Conservation (phyloP, 2,797 vertebrate genomes). For the Danio choprae region DNA sequence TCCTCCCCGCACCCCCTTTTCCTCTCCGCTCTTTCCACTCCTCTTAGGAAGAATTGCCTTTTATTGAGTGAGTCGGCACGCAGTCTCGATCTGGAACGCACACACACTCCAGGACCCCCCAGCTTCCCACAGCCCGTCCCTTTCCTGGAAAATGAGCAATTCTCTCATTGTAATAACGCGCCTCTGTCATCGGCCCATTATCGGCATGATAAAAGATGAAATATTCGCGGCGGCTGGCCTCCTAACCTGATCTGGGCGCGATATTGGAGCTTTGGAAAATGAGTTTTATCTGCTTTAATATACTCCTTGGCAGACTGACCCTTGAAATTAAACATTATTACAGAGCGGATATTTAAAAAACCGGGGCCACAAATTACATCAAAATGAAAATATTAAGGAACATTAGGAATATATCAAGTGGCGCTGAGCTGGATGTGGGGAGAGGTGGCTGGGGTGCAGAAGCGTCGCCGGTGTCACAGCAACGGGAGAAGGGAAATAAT, state of each 20-base stretch:
- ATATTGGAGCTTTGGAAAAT: conserved; percentile 99
- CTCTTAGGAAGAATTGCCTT: conserved; percentile 88
- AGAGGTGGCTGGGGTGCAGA: conserved; percentile 63
- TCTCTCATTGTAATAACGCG: conserved; percentile 99
- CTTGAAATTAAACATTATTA: conserved; percentile 99
- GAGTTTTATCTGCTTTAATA: conserved; percentile 99
- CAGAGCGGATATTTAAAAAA: conserved; percentile 99
- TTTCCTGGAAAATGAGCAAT: conserved; percentile 95
- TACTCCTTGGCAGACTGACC: conserved; percentile 99
- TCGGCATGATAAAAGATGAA: conserved; percentile 99
- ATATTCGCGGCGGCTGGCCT: conserved; percentile 99
- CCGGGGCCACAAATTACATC: conserved; percentile 99
- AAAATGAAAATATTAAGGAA: conserved; percentile 99
- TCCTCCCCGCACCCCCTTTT: conserved; percentile 66
- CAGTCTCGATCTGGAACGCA: conserved; percentile 76
- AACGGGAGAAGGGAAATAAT: conserved; percentile 88
- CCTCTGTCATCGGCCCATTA: conserved; percentile 99
- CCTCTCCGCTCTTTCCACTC: conserved; percentile 67
- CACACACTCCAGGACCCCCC: conserved; percentile 76
- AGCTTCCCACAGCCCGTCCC: conserved; percentile 86
- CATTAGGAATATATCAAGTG: conserved; percentile 98
- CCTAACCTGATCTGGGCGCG: conserved; percentile 99
- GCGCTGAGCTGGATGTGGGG: conserved; percentile 79
- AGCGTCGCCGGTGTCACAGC: conserved; percentile 79
- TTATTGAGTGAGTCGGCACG: conserved; percentile 89